phyloP scores from a whole-genome alignment of 2,888 invertebrate genomes.

The Harpalus rufipes region DNA sequence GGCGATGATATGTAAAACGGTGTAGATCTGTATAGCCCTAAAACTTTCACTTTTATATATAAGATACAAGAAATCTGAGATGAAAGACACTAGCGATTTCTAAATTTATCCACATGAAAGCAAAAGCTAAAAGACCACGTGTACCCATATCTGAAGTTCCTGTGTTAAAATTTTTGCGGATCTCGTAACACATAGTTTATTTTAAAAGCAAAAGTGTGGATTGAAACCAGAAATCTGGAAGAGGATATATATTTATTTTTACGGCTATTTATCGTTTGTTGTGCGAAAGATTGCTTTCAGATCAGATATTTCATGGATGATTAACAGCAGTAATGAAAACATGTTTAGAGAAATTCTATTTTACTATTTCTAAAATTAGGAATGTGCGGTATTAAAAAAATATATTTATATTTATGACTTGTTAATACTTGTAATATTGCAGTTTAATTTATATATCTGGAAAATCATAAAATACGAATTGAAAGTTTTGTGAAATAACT shows the following conservation, averaged over 20 bases:
- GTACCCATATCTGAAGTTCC: conserved; percentile 1
- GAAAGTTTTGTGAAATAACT: not conserved
- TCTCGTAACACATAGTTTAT: conserved; percentile 10
- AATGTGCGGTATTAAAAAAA: not conserved
- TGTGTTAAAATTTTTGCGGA: conserved; percentile 25
- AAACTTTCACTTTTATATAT: too few relatives aligned
- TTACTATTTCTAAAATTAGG: not conserved
- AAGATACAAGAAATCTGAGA: too few relatives aligned
- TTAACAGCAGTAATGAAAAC: not conserved
- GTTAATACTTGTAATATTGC: not conserved
- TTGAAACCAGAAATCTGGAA: conserved; percentile 5
- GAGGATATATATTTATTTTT: conserved; percentile 17
- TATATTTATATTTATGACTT: not conserved
- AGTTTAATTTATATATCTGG: not conserved
- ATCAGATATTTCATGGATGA: not conserved
- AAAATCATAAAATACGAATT: conserved; percentile 1
- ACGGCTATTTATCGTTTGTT: not conserved
- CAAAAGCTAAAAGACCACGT: not conserved
- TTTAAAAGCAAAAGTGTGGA: conserved; percentile 21
- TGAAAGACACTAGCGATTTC: not conserved
- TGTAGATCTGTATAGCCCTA: too few relatives aligned
- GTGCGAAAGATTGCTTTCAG: conserved; percentile 1
- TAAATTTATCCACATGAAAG: conserved; percentile 43
- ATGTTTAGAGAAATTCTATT: not conserved
- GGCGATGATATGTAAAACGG: too few relatives aligned